Conservation (phyloP, 2,797 vertebrate species). For the Prionace glauca region DNA sequence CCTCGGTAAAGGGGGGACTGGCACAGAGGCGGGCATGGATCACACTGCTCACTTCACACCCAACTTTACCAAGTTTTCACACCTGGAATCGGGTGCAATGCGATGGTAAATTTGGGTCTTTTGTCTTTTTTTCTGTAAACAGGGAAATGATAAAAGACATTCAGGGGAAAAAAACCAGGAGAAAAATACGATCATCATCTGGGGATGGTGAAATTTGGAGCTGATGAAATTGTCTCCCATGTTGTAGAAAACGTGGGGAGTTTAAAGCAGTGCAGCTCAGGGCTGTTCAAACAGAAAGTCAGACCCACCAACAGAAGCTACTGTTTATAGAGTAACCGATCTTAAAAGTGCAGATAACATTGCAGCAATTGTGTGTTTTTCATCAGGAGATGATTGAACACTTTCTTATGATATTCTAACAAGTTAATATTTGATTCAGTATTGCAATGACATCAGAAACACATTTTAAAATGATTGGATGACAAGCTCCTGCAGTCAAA, state of each 20-base stretch:
- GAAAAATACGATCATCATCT: background rate
- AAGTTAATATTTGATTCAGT: constrained; percentile 17
- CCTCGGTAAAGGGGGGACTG: no score
- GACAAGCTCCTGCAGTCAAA: constrained; percentile 45
- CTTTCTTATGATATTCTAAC: constrained; percentile 22
- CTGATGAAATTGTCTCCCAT: background rate
- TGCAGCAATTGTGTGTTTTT: constrained; percentile 26
- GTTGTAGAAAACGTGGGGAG: background rate
- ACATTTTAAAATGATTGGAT: constrained; percentile 46
- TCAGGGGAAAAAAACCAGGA: background rate
- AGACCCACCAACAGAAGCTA: background rate
- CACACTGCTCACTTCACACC: no score
- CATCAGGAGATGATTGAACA: background rate
- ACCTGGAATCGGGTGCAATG: no score
- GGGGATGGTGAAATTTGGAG: background rate
- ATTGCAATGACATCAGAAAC: constrained; percentile 56
- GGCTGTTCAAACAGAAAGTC: background rate
- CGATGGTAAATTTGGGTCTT: no score
- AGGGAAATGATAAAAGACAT: background rate
- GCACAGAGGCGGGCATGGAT: no score
- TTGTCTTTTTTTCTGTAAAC: background rate
- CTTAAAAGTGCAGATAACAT: constrained; percentile 19
- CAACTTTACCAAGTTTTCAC: no score
- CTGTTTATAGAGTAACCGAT: constrained; percentile 1
- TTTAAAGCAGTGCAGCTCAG: background rate